Conservation (phyloP, 2,113 vertebrate species). For the Pygoscelis antarcticus region DNA sequence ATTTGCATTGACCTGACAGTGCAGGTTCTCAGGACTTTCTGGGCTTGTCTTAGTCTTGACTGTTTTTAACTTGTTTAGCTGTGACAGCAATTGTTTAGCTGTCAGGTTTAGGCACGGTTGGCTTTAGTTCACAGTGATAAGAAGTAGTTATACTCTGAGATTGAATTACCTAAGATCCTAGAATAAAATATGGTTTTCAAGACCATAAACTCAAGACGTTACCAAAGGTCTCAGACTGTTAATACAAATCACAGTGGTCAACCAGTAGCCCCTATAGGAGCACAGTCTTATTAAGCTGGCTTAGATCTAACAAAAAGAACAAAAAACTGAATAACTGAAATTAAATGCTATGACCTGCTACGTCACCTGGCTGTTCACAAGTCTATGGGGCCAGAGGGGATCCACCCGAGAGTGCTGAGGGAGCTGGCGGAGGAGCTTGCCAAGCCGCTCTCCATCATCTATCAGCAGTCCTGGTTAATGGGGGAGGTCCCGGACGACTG, state of each 20-base stretch:
- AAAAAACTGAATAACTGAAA: background rate
- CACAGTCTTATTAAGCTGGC: background rate
- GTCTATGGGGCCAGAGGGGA: too few relatives aligned
- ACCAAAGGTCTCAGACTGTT: background rate
- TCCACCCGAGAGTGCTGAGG: too few relatives aligned
- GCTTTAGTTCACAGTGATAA: background rate
- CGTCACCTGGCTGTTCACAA: too few relatives aligned
- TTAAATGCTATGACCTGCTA: background rate
- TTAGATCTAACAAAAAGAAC: background rate
- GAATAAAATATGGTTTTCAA: background rate
- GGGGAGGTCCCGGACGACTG: too few relatives aligned
- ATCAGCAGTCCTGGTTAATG: too few relatives aligned
- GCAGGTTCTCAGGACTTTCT: background rate
- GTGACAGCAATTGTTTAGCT: background rate
- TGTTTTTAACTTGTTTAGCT: background rate
- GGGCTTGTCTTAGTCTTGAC: background rate
- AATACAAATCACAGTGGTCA: background rate
- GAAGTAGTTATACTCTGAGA: background rate
- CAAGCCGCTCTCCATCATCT: too few relatives aligned
- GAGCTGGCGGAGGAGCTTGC: too few relatives aligned
- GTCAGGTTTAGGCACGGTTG: background rate
- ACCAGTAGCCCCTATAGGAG: background rate
- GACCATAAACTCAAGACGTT: accelerated
- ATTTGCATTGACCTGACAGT: background rate
- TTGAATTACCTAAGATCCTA: background rate